Percentiles rank a stretch among this genome's conserved stretches.
phyloP scores from a whole-genome alignment of 2,113 vertebrate species.

The Lontra canadensis region DNA sequence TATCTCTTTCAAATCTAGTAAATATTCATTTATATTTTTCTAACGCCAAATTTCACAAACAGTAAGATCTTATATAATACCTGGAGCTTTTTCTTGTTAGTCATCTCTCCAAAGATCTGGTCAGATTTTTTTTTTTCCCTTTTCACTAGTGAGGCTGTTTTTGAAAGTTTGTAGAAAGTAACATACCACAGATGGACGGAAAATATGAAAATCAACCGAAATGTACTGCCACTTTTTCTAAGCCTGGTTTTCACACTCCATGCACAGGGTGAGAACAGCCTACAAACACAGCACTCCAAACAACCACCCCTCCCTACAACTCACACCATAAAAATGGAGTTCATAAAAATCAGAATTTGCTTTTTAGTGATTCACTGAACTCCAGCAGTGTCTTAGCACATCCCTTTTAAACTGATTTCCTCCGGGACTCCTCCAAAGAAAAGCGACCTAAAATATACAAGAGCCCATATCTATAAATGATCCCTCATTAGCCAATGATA shows the following conservation, averaged over 20 bases:
- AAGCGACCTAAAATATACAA: neutral
- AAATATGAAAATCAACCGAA: slow-evolving; percentile 57
- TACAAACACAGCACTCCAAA: slow-evolving; percentile 45
- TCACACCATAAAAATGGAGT: slow-evolving; percentile 53
- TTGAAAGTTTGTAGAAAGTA: slow-evolving; percentile 63
- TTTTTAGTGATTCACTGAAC: slow-evolving; percentile 33
- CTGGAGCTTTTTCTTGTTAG: neutral
- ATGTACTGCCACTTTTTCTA: slow-evolving; percentile 50
- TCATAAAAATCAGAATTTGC: slow-evolving; percentile 45
- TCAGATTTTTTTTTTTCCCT: neutral
- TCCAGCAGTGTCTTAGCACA: slow-evolving; percentile 3
- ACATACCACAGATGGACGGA: slow-evolving; percentile 66
- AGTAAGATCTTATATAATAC: neutral
- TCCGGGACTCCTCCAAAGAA: neutral
- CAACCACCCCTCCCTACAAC: neutral
- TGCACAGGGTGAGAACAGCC: slow-evolving; percentile 62
- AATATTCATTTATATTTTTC: slow-evolving; percentile 17
- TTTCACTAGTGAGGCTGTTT: slow-evolving; percentile 21
- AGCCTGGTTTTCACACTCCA: slow-evolving; percentile 58
- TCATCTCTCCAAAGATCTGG: slow-evolving; percentile 44
- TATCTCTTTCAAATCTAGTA: slow-evolving; percentile 40
- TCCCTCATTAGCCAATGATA: neutral
- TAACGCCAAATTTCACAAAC: neutral
- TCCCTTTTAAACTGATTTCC: neutral
- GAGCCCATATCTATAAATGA: neutral